Conservation (phyloP, 2,113 vertebrate genomes). For the Paracanthobrama guichenoti region DNA sequence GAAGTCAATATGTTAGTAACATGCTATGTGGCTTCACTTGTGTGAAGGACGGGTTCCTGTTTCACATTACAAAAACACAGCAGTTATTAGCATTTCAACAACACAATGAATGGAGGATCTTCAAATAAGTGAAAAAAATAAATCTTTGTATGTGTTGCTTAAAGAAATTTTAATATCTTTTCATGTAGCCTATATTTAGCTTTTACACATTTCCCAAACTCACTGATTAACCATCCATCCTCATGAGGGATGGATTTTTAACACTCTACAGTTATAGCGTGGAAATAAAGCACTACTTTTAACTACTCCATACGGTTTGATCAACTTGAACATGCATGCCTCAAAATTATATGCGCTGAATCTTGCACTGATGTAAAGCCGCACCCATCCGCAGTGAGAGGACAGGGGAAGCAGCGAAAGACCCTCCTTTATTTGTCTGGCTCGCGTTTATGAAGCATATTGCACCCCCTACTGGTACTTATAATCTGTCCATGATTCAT, state of each 20-base stretch:
- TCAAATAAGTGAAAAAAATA: not conserved
- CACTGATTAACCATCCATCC: not conserved
- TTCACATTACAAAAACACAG: not conserved
- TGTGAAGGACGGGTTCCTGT: not conserved
- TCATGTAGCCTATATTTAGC: not conserved
- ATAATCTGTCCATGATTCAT: not conserved
- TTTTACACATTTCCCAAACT: not conserved
- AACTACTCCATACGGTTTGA: not conserved
- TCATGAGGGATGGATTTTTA: not conserved
- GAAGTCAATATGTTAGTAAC: not conserved
- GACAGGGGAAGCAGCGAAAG: not conserved
- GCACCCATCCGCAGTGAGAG: constrained; percentile 14
- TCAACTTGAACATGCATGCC: not conserved
- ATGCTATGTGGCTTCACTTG: not conserved
- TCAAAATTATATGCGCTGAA: not conserved
- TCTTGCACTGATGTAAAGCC: not conserved
- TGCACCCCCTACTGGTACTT: not conserved
- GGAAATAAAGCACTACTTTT: not conserved
- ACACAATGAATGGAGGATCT: not conserved
- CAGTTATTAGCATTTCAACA: too few species aligned
- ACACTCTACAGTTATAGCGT: not conserved
- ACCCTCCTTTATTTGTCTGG: constrained; percentile 1
- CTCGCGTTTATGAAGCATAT: not conserved
- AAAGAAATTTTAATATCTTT: not conserved
- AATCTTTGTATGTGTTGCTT: too few species aligned